A percentile compares a stretch with the other conserved stretches of the same genome.
phyloP scores from a whole-genome alignment of 2,888 invertebrate genomes.

The Caradrina clavipalpis region DNA sequence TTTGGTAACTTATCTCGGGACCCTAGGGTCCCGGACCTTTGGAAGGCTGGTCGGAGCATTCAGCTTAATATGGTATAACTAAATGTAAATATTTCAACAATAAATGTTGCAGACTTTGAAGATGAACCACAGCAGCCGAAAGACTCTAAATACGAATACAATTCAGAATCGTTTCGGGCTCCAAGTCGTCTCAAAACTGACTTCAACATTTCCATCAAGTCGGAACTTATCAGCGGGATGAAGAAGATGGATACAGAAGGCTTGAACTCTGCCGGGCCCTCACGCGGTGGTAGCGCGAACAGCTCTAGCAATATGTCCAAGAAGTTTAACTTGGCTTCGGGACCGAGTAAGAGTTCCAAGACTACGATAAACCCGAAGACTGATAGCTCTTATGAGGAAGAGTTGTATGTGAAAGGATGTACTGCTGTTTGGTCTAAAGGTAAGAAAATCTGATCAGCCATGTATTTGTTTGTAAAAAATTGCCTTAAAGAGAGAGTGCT shows the following conservation, averaged over 20 bases:
- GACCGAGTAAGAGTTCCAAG: conserved; percentile 67
- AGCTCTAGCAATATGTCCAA: conserved; percentile 88
- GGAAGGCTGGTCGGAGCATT: no score
- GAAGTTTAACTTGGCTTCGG: conserved; percentile 80
- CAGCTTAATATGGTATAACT: no score
- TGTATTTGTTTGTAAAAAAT: background rate
- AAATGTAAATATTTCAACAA: no score
- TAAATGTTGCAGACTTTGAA: conserved; percentile 73
- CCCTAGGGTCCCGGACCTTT: no score
- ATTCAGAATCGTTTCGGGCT: conserved; percentile 83
- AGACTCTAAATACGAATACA: conserved; percentile 80
- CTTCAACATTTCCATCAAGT: conserved; percentile 87
- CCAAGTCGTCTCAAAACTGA: conserved; percentile 84
- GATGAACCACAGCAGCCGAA: conserved; percentile 76
- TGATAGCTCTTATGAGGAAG: conserved; percentile 93
- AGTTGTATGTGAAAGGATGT: conserved; percentile 96
- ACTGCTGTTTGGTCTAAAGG: conserved; percentile 96
- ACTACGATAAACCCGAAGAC: conserved; percentile 81
- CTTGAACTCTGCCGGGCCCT: conserved; percentile 74
- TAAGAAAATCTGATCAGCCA: conserved; percentile 56
- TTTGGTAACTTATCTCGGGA: no score
- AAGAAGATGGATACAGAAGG: conserved; percentile 79
- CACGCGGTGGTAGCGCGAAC: conserved; percentile 83
- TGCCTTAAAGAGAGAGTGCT: no score
- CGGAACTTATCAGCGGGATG: conserved; percentile 77